Conservation (phyloP, 2,888 invertebrate genomes). For the Andrena hattorfiana region DNA sequence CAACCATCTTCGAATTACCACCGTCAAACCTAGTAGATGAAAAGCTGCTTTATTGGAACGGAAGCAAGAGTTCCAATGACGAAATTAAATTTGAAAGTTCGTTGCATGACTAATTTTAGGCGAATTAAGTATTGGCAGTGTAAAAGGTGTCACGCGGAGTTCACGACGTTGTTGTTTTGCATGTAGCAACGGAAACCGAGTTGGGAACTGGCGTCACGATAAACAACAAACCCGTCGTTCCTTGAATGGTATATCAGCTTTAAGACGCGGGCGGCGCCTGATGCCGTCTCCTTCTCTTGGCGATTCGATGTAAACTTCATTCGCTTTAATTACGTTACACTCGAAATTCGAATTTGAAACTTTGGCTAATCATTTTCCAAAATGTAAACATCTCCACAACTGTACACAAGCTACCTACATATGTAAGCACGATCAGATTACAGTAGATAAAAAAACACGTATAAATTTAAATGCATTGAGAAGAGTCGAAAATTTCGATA, state of each 20-base stretch:
- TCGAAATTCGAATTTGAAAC: conserved; percentile 22
- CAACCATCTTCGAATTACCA: too few species aligned
- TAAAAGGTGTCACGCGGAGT: not conserved
- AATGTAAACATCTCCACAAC: not conserved
- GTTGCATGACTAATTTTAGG: not conserved
- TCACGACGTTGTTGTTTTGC: not conserved
- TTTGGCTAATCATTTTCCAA: not conserved
- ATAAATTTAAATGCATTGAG: not conserved
- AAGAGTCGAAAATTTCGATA: not conserved
- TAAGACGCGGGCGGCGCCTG: conserved; percentile 70
- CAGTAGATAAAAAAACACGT: not conserved
- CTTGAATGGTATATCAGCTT: conserved; percentile 58
- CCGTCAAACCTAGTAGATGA: not conserved
- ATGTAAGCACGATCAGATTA: not conserved
- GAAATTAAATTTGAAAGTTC: not conserved
- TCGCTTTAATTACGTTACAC: conserved; percentile 51
- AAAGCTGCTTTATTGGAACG: not conserved
- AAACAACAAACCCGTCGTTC: conserved; percentile 25
- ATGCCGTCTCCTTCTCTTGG: conserved; percentile 36
- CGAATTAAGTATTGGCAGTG: not conserved
- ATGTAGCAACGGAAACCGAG: not conserved
- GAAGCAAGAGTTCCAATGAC: conserved; percentile 4
- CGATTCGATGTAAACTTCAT: conserved; percentile 50
- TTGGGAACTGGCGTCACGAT: conserved; percentile 14
- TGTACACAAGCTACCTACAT: not conserved